Conservation (phyloP, 2,888 invertebrate genomes). For the Epicampocera succincta region DNA sequence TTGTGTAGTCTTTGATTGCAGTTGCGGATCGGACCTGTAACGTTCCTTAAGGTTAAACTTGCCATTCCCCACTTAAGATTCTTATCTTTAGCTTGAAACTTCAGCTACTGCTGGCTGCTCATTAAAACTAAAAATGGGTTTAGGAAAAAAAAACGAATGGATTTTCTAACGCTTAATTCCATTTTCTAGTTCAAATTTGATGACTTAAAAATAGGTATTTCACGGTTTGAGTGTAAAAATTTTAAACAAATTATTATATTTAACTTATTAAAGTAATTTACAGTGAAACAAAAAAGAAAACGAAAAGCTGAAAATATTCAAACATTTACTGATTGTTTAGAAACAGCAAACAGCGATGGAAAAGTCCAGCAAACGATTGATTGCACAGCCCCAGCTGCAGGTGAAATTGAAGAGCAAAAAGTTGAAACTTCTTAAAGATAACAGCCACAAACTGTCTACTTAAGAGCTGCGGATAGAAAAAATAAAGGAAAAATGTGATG, state of each 20-base stretch:
- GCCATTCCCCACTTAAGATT: constrained; percentile 8
- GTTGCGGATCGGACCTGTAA: no score
- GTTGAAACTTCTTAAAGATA: constrained; percentile 71
- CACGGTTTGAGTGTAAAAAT: constrained; percentile 62
- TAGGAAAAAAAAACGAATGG: no score
- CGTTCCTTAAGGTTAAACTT: neutral
- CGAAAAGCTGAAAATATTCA: constrained; percentile 9
- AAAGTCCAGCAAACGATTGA: constrained; percentile 35
- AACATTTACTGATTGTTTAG: neutral
- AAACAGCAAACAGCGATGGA: constrained; percentile 3
- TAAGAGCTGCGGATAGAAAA: constrained; percentile 32
- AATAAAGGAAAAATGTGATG: constrained; percentile 40
- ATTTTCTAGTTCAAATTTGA: constrained; percentile 5
- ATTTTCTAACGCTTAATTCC: neutral
- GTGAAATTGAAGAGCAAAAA: constrained; percentile 73
- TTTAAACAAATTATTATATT: constrained; percentile 78
- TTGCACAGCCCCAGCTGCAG: constrained; percentile 77
- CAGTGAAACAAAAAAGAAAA: constrained; percentile 43
- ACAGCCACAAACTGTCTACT: constrained; percentile 65
- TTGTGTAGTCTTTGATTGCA: no score
- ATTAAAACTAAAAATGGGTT: neutral
- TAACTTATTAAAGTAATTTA: constrained; percentile 80
- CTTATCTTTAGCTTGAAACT: constrained; percentile 24
- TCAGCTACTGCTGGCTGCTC: constrained; percentile 3
- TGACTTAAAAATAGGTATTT: constrained; percentile 40